Evolutionary conservation across 2,888 invertebrate species (phyloP).

Genomic region (Neria commutata): DNA sequence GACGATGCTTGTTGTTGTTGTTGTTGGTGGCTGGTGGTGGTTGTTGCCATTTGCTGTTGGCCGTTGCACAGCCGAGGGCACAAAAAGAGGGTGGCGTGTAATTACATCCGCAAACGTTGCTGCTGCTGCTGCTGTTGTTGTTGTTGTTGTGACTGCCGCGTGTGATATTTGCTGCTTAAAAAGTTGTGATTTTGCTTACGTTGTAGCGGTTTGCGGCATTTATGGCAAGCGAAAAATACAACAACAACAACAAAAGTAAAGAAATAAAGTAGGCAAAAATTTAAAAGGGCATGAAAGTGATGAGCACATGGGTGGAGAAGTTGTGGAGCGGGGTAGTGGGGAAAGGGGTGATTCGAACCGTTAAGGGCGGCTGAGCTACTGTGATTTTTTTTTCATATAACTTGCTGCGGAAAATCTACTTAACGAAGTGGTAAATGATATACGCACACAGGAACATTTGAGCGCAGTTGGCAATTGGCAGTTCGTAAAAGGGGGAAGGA

Average conservation of each 20-base stretch:
- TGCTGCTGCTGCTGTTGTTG: too few species aligned
- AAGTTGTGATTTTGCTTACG: neutral
- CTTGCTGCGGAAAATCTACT: neutral
- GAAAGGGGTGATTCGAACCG: too few species aligned
- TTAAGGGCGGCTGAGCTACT: too few species aligned
- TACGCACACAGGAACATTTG: too few species aligned
- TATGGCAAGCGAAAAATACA: neutral
- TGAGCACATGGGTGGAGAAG: too few species aligned
- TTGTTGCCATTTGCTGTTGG: neutral
- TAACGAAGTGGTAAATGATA: too few species aligned
- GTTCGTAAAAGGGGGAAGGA: too few species aligned
- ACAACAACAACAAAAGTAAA: neutral
- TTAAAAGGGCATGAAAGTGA: too few species aligned
- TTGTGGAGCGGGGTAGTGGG: too few species aligned
- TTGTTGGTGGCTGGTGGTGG: too few species aligned
- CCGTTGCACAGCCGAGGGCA: neutral
- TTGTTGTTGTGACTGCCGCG: neutral
- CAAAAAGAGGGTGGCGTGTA: neutral
- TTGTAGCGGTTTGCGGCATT: slow-evolving; percentile 1
- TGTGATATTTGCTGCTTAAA: neutral
- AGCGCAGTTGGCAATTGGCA: too few species aligned
- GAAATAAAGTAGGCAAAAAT: too few species aligned
- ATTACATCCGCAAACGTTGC: neutral
- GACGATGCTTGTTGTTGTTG: neutral
- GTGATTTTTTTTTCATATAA: neutral